phyloP scores from a whole-genome alignment of 92 coral and sea anemone species.

The Umimayanthus kanabou region DNA sequence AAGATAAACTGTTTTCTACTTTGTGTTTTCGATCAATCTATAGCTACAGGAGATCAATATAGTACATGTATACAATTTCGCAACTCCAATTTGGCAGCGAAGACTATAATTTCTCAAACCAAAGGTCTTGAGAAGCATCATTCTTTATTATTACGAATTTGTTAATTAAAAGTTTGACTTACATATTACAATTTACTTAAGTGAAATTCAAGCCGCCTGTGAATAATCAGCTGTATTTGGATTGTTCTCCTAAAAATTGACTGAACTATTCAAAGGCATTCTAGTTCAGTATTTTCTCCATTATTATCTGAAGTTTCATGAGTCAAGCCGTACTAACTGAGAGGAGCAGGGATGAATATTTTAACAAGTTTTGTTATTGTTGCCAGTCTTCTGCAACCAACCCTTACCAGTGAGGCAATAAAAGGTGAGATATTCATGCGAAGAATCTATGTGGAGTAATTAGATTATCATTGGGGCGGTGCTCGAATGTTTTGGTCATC shows the following conservation, averaged over 20 bases:
- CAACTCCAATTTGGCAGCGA: background rate
- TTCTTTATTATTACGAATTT: too few relatives aligned
- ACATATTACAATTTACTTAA: too few relatives aligned
- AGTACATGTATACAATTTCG: too few relatives aligned
- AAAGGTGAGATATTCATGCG: background rate
- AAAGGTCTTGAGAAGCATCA: background rate
- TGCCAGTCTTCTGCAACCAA: background rate
- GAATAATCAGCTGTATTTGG: background rate
- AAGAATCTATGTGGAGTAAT: background rate
- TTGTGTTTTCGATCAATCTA: too few relatives aligned
- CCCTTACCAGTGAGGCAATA: background rate
- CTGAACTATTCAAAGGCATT: background rate
- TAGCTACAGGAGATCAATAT: too few relatives aligned
- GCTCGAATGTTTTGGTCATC: too few relatives aligned
- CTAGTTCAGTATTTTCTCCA: too few relatives aligned
- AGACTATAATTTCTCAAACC: background rate
- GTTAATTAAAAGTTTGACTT: background rate
- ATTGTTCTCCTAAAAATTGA: background rate
- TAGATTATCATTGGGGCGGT: background rate
- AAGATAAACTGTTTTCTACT: too few relatives aligned
- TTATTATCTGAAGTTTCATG: background rate
- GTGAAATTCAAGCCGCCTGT: background rate
- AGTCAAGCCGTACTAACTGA: background rate
- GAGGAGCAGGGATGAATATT: background rate
- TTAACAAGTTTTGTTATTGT: background rate